These are phyloP conservation scores for Brachirus orientalis DNA, from an alignment of 2,113 vertebrate genomes.

Conservation along the genomic window DNA sequence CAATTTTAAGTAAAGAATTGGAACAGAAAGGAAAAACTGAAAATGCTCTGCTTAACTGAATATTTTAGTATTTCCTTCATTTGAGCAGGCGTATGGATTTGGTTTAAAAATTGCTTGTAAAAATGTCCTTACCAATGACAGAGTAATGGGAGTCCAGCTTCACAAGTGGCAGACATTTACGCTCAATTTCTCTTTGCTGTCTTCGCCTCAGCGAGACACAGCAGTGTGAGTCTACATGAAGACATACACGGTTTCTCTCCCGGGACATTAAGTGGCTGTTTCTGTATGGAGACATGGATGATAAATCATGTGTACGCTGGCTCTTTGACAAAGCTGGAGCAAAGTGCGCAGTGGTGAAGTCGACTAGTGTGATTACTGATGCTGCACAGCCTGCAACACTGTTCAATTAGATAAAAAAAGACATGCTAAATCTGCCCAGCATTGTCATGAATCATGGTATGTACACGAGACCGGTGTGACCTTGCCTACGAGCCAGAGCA, in stretches of 20 bases:
- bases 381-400: conserved; percentile 20
- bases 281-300: conserved; percentile 47
- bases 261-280: conserved; percentile 43
- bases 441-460: conserved; percentile 28
- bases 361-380: conserved; percentile 35
- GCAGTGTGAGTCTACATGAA: conserved; percentile 34
- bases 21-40: too few species aligned
- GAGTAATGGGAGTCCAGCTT: not conserved
- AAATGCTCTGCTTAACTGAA: too few species aligned
- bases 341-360: conserved; percentile 24
- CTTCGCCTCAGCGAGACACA: not conserved
- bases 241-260: conserved; percentile 28
- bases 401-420: conserved; percentile 32
- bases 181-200: not conserved
- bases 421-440: conserved; percentile 10
- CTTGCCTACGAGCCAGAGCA: conserved; percentile 22
- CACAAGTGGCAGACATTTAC: not conserved
- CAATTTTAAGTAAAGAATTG: too few species aligned
- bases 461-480: conserved; percentile 2
- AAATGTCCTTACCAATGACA: not conserved
- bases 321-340: conserved; percentile 53
- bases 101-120: too few species aligned
- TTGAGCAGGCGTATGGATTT: too few species aligned
- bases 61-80: too few species aligned
- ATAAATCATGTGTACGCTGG: conserved; percentile 53